Base-by-base conservation (phyloP, 2,888 invertebrate species). In the Scaptomyza cyrtandrae region DNA sequence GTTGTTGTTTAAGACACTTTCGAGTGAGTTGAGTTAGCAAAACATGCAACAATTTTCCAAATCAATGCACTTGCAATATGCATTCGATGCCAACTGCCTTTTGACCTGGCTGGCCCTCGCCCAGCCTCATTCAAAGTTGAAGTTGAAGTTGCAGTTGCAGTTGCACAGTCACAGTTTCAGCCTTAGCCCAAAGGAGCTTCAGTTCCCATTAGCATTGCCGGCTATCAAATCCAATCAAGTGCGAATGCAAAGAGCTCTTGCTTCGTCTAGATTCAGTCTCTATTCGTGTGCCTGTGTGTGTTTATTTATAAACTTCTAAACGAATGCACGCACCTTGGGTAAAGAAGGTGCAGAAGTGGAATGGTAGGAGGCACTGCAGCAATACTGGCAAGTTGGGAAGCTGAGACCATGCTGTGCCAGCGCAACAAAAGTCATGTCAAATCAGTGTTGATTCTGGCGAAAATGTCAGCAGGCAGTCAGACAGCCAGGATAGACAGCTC, bases 31-130 rank as follows among this genome's bases (percentile, higher is more conserved):
- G 33, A 33, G 33, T 78, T 84, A 78, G 75, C 75, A 81, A 75
- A 77, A 84, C 82, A 85, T 88, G 83, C 76, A 89, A 83, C 88
- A 90, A 89, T 90, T 90, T 90, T 90, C 89, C 90, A 89, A 86
- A 75, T 88, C 89, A 89, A 83, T 85, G 89, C 86, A 86, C 76
- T 72, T 69, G 78, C 87, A 84, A 79, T 78, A 84, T 84, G 87
- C 84, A 78, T 56, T 68, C 58, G 48, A 49, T 60, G 67, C 49
- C 71, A 71, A 53, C 39, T 54, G 52, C 49, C 59, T 56, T 63
- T 69, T 63, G 65, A 70, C 66, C 70, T 55, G 58, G 61, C 59
- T 48, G 35, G 37, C 46, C 52, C 46, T 43, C 45, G 37, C 43
- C 61, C 44, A 63, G 62, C 52, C 58, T 55, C 55, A 39, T 9